Evolutionary conservation across 1,140 invertebrate species (phyloP), one percentile per base, ranked within the genome.

Genomic region (Pissodes strobi): DNA sequence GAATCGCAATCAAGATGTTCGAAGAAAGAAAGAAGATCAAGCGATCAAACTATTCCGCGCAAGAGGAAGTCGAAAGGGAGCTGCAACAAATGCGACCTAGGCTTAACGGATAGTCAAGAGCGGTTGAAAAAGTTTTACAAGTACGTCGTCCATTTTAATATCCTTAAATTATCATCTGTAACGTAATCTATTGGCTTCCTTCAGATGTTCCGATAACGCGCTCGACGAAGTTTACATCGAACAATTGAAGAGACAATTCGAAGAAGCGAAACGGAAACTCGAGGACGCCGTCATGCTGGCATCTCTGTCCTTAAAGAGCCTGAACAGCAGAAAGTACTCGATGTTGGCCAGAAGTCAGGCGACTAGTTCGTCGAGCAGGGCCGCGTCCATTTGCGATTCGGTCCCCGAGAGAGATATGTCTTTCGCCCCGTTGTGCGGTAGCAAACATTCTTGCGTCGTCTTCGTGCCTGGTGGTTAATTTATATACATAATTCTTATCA

Each of bases 171-270:
- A 27, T 27, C 25, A 27, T 27, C 25, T 27, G n/a, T n/a, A n/a
- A n/a, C n/a, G n/a, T n/a, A 27, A 27, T 9, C 25, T 27, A 18
- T 46, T 46, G 2, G 6, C 8, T 46, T 18, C n/a, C 9, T 27
- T 5, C 3, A 27, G 25, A 51, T 51, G n/a, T 51, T 15, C 21
- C 25, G 17, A 6, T 25, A 25, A 9, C 4, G 25, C 46, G 8
- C 19, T 60, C 2, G 57, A 49, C 13, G 17, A 49, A 13, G 38
- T 57, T 17, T 57, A 57, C 18, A 49, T 49, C 1, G 15, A 27
- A 6, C 55, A 60, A 49, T n/a, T 60, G 12, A 60, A 49, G 23
- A 34, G 43, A 23, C 43, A 60, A 23, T 60, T 60, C 22, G 43
- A 48, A 21, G 45, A 60, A 38, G 57, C 57, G 5, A 60, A 60